Conservation (phyloP, 1,140 invertebrate genomes). For the Eubasilissa regina region DNA sequence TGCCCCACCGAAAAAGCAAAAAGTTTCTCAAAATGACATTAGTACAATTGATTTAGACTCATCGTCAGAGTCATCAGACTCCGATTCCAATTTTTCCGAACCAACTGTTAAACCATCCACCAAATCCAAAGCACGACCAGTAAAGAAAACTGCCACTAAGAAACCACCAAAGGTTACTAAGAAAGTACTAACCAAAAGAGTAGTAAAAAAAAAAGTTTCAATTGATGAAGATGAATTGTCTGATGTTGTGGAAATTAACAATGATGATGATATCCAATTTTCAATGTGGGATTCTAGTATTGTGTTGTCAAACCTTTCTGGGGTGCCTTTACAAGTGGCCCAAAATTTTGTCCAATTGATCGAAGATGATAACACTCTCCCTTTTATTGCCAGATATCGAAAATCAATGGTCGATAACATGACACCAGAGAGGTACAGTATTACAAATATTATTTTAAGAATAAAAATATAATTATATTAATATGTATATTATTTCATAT, state of each 20-base stretch:
- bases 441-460: neutral
- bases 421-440: constrained; percentile 66
- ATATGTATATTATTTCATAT: neutral
- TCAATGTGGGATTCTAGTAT: constrained; percentile 64
- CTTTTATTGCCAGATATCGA: constrained; percentile 71
- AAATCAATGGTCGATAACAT: constrained; percentile 67
- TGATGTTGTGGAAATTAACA: constrained; percentile 48
- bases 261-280: constrained; percentile 52
- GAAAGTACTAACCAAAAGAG: constrained; percentile 16
- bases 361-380: constrained; percentile 68
- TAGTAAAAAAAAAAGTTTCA: constrained; percentile 11
- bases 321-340: constrained; percentile 63
- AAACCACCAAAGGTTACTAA: constrained; percentile 21
- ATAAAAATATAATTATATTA: neutral
- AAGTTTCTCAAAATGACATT: neutral
- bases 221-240: constrained; percentile 18
- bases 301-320: constrained; percentile 65
- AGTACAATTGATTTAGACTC: constrained; percentile 18
- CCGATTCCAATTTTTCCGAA: neutral
- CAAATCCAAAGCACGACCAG: neutral
- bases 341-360: constrained; percentile 67
- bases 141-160: constrained; percentile 14
- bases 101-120: neutral
- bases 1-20: neutral
- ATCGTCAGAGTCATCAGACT: constrained; percentile 3